phyloP scores from a whole-genome alignment of 2,888 invertebrate species.

The Dendrolimus houi region DNA sequence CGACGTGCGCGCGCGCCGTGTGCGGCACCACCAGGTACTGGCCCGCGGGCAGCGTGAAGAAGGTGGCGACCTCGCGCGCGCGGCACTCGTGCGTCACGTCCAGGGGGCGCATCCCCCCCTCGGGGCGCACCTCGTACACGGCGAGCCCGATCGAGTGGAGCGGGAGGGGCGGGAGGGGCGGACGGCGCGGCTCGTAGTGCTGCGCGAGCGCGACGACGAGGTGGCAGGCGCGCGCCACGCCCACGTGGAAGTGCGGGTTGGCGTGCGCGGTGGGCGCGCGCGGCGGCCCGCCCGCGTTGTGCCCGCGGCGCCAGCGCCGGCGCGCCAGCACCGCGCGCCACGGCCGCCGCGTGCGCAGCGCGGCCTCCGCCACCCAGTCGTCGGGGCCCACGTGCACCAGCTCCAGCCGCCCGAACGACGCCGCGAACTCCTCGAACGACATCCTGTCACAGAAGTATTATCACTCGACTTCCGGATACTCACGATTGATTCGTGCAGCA shows the following conservation, averaged over 20 bases:
- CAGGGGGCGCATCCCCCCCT: slow-evolving; percentile 69
- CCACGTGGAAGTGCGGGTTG: slow-evolving; percentile 84
- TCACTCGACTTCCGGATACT: no score
- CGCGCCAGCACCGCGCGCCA: slow-evolving; percentile 83
- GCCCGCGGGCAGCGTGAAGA: slow-evolving; percentile 84
- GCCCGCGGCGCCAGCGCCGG: slow-evolving; percentile 80
- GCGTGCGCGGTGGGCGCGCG: slow-evolving; percentile 27
- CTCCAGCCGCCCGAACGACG: slow-evolving; percentile 80
- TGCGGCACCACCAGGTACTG: slow-evolving; percentile 85
- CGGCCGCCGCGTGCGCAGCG: slow-evolving; percentile 79
- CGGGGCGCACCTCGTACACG: slow-evolving; percentile 81
- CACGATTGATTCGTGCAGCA: no score
- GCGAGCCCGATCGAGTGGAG: slow-evolving; percentile 82
- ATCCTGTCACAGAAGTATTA: slow-evolving; percentile 65
- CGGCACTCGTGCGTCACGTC: slow-evolving; percentile 80
- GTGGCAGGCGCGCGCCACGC: slow-evolving; percentile 81
- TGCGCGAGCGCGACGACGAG: slow-evolving; percentile 84
- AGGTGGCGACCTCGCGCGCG: slow-evolving; percentile 76
- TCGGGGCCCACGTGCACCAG: slow-evolving; percentile 87
- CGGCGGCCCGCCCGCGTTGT: slow-evolving; percentile 83
- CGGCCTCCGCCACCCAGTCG: slow-evolving; percentile 83
- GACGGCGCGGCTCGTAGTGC: slow-evolving; percentile 65
- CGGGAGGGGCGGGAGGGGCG: slow-evolving; percentile 46
- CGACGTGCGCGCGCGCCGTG: slow-evolving; percentile 80
- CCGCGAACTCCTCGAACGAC: slow-evolving; percentile 82